Evolutionary conservation across 2,113 vertebrate genomes (phyloP), one percentile per base, ranked within the genome.

Genomic region (Isurus oxyrinchus): DNA sequence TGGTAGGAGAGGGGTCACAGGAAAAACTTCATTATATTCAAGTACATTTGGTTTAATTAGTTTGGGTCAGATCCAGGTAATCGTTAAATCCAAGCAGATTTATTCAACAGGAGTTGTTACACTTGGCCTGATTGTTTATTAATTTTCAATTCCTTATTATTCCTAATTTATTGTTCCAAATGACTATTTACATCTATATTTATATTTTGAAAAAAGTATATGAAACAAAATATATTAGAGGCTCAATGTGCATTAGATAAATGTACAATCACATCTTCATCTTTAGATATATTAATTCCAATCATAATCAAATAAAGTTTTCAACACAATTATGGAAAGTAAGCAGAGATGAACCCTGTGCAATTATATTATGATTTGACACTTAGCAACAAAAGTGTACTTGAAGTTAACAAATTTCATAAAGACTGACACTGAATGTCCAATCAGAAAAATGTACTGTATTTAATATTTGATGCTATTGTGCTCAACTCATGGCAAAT

Each of bases 401-500:
- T n/a, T 35, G 35, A 93, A 59, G 88, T 93, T 93, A 93, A 61
- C 27, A 59, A 35, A 93, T n/a, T n/a, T 93, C 23, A 61, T n/a
- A n/a, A 93, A 19, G 5, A 59, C 27, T 11, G 55, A 55, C 27
- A 93, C 55, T 61, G 88, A 93, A 61, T 59, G 31, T 93, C 40
- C 81, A 93, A 93, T 93, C 88, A 93, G 57, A n/a, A 93, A 61
- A 95, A 69, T 72, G 27, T 44, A 72, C 16, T 55, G 10, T 53
- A 49, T 95, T 72, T 49, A 66, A 49, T 69, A 95, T 67, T 72
- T 14, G 67, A 19, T 95, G 40, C 2, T 95, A 35, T 72, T 97
- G 97, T 97, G 97, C 97, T 97, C 69, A 96, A 98, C 96, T 97
- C 96, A 91, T 97, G 97, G 98, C 98, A 98, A 98, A 98, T 98